A percentile compares a stretch with the other conserved stretches of the same genome.
phyloP scores from a whole-genome alignment of 2,888 invertebrate species.

The Agrilus biguttatus region DNA sequence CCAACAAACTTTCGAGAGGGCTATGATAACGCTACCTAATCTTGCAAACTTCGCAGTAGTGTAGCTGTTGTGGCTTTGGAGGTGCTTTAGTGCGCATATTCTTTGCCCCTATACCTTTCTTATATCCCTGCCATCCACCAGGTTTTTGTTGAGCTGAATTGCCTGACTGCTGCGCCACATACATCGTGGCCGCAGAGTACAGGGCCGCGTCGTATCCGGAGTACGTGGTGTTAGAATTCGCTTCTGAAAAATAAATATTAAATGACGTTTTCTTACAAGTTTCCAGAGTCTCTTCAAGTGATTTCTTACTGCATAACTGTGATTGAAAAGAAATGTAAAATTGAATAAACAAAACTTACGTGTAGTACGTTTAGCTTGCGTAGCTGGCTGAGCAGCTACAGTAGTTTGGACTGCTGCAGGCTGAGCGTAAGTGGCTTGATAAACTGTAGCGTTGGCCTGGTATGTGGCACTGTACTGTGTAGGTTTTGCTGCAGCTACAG shows the following conservation, averaged over 20 bases:
- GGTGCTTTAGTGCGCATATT: constrained; percentile 62
- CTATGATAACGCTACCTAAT: constrained; percentile 51
- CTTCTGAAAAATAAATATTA: constrained; percentile 30
- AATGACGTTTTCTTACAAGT: constrained; percentile 11
- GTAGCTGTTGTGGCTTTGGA: constrained; percentile 83
- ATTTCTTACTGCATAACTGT: too few relatives aligned
- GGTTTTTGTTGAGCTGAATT: constrained; percentile 33
- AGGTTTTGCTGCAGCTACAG: constrained; percentile 35
- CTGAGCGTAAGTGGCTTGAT: constrained; percentile 36
- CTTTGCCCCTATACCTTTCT: constrained; percentile 44
- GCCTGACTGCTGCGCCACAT: constrained; percentile 70
- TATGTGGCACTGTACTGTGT: constrained; percentile 45
- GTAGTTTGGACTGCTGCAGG: constrained; percentile 41
- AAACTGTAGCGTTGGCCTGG: constrained; percentile 35
- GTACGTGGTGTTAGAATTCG: constrained; percentile 54
- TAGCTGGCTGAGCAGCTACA: constrained; percentile 39
- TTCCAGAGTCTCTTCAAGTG: too few relatives aligned
- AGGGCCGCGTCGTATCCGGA: constrained; percentile 89
- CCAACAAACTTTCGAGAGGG: not conserved
- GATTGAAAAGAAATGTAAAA: too few relatives aligned
- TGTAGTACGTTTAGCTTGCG: constrained; percentile 40
- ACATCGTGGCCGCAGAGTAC: constrained; percentile 90
- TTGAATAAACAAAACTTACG: too few relatives aligned
- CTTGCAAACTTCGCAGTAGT: constrained; percentile 98
- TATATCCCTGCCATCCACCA: constrained; percentile 47